These are phyloP conservation scores for Rugalucina vietnamica DNA, from an alignment of 2,888 invertebrate species.

Conservation along the genomic window DNA sequence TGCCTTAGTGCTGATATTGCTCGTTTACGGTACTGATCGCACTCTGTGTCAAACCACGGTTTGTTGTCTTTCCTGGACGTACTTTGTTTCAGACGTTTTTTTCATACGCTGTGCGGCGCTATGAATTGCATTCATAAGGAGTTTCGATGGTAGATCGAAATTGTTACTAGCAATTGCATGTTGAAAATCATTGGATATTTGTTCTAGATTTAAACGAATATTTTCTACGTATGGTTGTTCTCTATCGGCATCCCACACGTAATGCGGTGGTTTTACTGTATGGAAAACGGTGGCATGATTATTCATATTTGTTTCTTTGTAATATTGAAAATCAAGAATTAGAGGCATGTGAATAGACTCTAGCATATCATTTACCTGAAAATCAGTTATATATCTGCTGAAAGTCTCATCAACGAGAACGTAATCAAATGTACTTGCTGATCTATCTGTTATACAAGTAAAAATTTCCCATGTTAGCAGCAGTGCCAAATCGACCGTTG, in stretches of 20 bases:
- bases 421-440: background rate
- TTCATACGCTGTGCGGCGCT: too few relatives aligned
- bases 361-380: background rate
- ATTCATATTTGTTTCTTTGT: background rate
- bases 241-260: background rate
- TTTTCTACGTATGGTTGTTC: background rate
- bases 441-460: background rate
- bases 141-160: too few relatives aligned
- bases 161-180: too few relatives aligned
- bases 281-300: too few relatives aligned
- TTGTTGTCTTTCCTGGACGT: too few relatives aligned
- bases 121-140: too few relatives aligned
- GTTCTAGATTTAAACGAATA: background rate
- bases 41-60: too few relatives aligned
- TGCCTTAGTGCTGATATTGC: too few relatives aligned
- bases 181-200: too few relatives aligned
- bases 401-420: background rate
- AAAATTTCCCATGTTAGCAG: background rate
- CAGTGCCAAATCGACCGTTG: background rate
- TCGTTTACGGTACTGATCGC: too few relatives aligned
- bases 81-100: too few relatives aligned
- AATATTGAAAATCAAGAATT: background rate
- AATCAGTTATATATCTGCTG: background rate
- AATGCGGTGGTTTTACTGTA: background rate
- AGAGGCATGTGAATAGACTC: conserved; percentile 1